Base-by-base conservation (phyloP, 2,113 vertebrate genomes). In the Engraulis encrasicolus region DNA sequence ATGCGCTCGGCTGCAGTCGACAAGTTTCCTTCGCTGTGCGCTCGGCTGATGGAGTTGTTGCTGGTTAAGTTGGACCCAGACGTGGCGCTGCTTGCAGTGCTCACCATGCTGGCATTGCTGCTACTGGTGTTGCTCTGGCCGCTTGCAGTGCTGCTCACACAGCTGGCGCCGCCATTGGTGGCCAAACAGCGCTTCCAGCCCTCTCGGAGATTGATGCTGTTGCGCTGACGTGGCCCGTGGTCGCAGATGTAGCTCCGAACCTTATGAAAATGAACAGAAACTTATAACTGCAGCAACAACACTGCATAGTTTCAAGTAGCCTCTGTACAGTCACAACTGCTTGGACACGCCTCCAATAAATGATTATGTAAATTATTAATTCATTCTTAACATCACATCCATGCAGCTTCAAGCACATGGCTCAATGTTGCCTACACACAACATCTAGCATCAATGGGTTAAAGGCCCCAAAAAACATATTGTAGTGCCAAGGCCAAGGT, bases 181-280 rank as follows among this genome's bases (percentile, higher is more conserved):
- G 97, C 95, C 90, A 95, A 96, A 86, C 96, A 97, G 87, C 97
- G 95, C 92, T 98, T 99, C 97, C 98, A 99, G 94, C 92, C 88
- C 54, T 99, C 98, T 81, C 98, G 95, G 0, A 93, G 90, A 86
- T 96, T 93, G n/a, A n/a, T n/a, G 20, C 96, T 93, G 23, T 97
- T 94, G 0, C 98, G 94, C 86, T 96, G 98, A 12, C 98, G 94
- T 58, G 96, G 96, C 9, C 96, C 92, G 0, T 99, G 98, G 45
- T 99, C 98, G 86, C 97, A 95, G 91, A 99, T 99, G 86, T 99
- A 99, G 92, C 93, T 99, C 81, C 98, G 95, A 85, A 99, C 98
- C 98, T n/a, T 99, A 84, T 66, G 66, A 27, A 74, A 74, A 74
- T 34, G 2, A 74, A 11, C 12, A 19, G 27, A 27, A 34, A 34